phyloP scores from a whole-genome alignment of 1,140 invertebrate species.

The Anoplophora glabripennis region DNA sequence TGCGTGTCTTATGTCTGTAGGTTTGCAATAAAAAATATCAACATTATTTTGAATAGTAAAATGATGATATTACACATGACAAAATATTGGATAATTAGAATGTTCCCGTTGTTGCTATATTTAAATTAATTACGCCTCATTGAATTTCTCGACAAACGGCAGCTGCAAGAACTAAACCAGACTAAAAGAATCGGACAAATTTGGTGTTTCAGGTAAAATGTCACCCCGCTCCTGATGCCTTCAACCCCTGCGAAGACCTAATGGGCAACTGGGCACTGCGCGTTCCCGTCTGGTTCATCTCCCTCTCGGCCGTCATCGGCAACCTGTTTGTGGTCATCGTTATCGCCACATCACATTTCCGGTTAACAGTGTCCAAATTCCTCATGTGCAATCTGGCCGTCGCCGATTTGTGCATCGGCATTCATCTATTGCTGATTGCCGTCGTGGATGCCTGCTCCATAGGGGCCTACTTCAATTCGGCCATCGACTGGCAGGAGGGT shows the following conservation, averaged over 20 bases:
- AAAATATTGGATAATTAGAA: no score
- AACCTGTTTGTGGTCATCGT: constrained; percentile 81
- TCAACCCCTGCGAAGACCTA: constrained; percentile 69
- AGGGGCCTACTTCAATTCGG: constrained; percentile 84
- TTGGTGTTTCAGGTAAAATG: constrained; percentile 59
- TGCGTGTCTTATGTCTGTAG: no score
- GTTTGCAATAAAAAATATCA: no score
- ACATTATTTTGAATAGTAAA: no score
- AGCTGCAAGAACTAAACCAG: no score
- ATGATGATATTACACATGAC: no score
- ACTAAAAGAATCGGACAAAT: no score
- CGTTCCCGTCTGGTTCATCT: constrained; percentile 76
- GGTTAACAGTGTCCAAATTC: constrained; percentile 74
- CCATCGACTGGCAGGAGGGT: constrained; percentile 87
- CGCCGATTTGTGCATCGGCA: constrained; percentile 79
- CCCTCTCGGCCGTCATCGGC: constrained; percentile 66
- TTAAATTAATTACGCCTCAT: no score
- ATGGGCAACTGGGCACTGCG: constrained; percentile 82
- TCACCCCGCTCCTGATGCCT: constrained; percentile 60
- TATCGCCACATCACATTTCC: constrained; percentile 58
- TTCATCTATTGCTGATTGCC: constrained; percentile 80
- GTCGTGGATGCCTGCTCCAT: constrained; percentile 77
- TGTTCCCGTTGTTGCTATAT: no score
- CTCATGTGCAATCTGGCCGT: constrained; percentile 85
- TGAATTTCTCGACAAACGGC: no score